These are phyloP conservation scores for Lepeophtheirus salmonis DNA, from an alignment of 1,140 invertebrate species.

Conservation along the genomic window DNA sequence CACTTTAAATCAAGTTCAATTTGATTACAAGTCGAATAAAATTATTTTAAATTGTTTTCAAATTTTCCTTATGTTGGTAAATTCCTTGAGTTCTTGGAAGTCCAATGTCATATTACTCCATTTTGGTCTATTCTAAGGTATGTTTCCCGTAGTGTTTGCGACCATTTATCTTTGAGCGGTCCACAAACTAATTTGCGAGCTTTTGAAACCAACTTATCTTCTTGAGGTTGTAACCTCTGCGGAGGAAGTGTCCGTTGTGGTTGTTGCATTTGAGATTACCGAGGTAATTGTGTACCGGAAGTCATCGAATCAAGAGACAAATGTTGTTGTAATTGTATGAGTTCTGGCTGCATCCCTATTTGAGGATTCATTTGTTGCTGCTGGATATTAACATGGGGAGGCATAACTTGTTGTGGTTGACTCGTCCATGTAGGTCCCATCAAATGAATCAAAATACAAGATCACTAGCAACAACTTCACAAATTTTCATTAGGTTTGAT, in stretches of 20 bases:
- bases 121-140: background rate
- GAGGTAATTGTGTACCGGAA: background rate
- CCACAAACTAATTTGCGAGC: background rate
- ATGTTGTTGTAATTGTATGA: background rate
- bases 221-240: background rate
- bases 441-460: too few relatives aligned
- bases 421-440: background rate
- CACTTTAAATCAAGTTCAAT: constrained; percentile 1
- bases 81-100: background rate
- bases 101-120: background rate
- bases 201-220: background rate
- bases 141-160: background rate
- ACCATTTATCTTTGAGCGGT: constrained; percentile 5
- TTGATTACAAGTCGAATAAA: background rate
- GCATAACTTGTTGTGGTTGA: background rate
- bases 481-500: too few relatives aligned
- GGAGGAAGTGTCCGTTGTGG: background rate
- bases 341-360: background rate
- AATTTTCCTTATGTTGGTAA: background rate
- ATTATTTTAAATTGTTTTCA: constrained; percentile 3
- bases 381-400: background rate
- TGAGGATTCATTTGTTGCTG: background rate
- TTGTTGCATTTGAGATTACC: background rate
- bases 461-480: too few relatives aligned
- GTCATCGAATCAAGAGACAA: too few relatives aligned